Base-by-base conservation (phyloP, 2,888 invertebrate species). In the Pollenia amentaria region DNA sequence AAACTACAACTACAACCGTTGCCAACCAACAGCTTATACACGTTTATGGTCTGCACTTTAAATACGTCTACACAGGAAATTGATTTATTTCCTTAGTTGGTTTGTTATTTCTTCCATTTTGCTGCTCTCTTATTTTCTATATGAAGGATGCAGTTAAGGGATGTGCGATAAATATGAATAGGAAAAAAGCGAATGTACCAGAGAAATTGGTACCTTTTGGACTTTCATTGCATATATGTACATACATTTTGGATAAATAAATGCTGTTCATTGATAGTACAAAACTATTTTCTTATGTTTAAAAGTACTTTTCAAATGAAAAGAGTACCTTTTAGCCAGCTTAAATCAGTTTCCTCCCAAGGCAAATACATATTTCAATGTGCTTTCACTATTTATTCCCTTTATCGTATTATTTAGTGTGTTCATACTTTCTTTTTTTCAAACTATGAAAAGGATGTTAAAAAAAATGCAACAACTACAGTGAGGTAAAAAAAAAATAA, bases 1-100 rank as follows among this genome's bases (percentile, higher is more conserved):
- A 64, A 64, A 62, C 14, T 53, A 55, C 14, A 64, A 64, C 53
- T 55, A 57, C 16, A 57, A 40, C 42, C 11, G 46, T 44, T 72
- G 14, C 18, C 62, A 73, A 65, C 65, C 55, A 65, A 46, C 57
- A 65, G 72, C 65, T 81, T 73, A 73, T 55, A 64, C 55, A 80
- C 40, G 64, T 73, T 80, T 55, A 76, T 53, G 18, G 53, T 76
- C 16, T 79, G 51, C 29, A 76, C 70, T 83, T 38, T 72, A 75
- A 29, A 72, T 79, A 85, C 76, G 87, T 88, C 88, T 88, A 73
- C 62, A 81, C 76, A 69, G 87, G 88, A 88, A 88, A 88, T 87
- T 88, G 87, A 88, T 87, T 88, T 88, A 88, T 87, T 88, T 88
- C 84, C 88, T 85, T 65, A 64, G 69, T 75, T 77, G 75, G 51